Conservation (phyloP, 2,888 invertebrate species). For the Nomada hirtipes region DNA sequence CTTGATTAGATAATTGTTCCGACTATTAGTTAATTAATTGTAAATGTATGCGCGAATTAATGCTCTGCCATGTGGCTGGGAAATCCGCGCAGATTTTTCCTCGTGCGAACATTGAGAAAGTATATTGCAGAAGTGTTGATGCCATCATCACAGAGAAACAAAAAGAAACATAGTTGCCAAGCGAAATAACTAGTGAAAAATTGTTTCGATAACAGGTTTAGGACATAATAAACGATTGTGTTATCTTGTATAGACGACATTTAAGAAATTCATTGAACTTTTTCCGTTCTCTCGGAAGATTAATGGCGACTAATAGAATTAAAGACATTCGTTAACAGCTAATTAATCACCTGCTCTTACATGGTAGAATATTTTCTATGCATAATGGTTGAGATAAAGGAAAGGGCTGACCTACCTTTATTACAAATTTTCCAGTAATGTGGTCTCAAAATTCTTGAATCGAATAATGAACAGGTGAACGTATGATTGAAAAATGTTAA, state of each 20-base stretch:
- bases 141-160: background rate
- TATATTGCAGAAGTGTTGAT: too few relatives aligned
- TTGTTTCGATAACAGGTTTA: background rate
- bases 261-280: background rate
- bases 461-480: background rate
- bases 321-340: background rate
- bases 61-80: background rate
- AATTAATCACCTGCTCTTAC: conserved; percentile 1
- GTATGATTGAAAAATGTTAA: background rate
- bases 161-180: background rate
- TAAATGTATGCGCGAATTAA: background rate
- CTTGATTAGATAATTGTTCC: background rate
- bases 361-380: background rate
- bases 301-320: conserved; percentile 6
- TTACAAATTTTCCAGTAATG: too few relatives aligned
- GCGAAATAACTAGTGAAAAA: background rate
- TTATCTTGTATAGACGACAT: background rate
- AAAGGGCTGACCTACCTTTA: background rate
- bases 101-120: background rate
- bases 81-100: conserved; percentile 12
- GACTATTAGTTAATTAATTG: too few relatives aligned
- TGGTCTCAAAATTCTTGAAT: background rate
- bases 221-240: background rate
- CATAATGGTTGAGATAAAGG: background rate
- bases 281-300: background rate